A percentile compares a stretch with the other conserved stretches of the same genome.
phyloP scores from a whole-genome alignment of 2,888 invertebrate species.

The Limnephilus auricula region DNA sequence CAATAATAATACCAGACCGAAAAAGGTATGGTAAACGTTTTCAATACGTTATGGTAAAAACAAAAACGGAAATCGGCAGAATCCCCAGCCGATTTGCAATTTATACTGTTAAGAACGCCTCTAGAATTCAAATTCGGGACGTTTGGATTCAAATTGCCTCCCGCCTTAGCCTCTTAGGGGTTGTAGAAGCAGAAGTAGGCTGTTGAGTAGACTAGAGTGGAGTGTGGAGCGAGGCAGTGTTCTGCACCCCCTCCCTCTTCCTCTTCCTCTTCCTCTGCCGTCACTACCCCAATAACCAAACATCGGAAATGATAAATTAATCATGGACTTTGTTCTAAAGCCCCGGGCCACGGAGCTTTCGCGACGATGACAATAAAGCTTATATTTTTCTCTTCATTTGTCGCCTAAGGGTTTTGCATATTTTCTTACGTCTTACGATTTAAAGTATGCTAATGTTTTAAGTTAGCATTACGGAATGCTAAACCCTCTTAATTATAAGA shows the following conservation, averaged over 20 bases:
- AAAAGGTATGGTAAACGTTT: conserved; percentile 50
- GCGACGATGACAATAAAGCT: conserved; percentile 59
- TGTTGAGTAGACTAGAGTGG: conserved; percentile 3
- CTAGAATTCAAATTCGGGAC: conserved; percentile 58
- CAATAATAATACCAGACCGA: conserved; percentile 51
- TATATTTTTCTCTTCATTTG: conserved; percentile 58
- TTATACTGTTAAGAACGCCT: conserved; percentile 58
- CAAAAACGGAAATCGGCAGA: conserved; percentile 55
- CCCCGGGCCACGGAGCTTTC: conserved; percentile 40
- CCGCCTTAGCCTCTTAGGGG: conserved; percentile 30
- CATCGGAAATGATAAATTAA: conserved; percentile 61
- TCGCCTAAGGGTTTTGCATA: conserved; percentile 57
- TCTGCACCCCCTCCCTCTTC: neutral
- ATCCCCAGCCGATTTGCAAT: conserved; percentile 59
- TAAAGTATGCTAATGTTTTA: conserved; percentile 45
- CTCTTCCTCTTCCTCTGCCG: neutral
- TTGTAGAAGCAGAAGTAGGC: neutral
- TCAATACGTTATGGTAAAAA: conserved; percentile 56
- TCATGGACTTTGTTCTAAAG: conserved; percentile 52
- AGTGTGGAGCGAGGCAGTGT: neutral
- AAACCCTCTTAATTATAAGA: neutral
- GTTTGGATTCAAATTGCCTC: conserved; percentile 61
- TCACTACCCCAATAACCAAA: conserved; percentile 37
- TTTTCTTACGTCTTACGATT: conserved; percentile 46
- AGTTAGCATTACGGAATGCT: conserved; percentile 28